Conservation (phyloP, 2,888 invertebrate genomes). For the Limnephilus lunatus region DNA sequence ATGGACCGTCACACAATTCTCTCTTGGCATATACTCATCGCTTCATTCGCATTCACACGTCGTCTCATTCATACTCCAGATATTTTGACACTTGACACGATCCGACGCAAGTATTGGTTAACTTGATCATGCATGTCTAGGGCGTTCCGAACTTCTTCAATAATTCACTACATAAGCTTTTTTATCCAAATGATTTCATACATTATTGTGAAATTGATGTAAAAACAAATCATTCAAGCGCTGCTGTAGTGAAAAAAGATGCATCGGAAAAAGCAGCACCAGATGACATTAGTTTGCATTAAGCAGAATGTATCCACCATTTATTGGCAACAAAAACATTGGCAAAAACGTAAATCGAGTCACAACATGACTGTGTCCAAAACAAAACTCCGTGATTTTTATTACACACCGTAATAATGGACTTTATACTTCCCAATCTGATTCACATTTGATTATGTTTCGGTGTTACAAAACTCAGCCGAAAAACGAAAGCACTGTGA, state of each 20-base stretch:
- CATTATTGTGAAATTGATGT: too few relatives aligned
- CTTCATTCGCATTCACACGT: too few relatives aligned
- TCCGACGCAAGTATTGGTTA: too few relatives aligned
- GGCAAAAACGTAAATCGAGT: background rate
- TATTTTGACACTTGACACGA: too few relatives aligned
- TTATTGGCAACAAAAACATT: background rate
- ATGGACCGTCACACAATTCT: too few relatives aligned
- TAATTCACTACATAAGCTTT: background rate
- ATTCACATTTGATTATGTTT: conserved; percentile 2
- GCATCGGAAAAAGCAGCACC: background rate
- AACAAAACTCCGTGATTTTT: background rate
- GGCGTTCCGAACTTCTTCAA: too few relatives aligned
- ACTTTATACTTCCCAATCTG: background rate
- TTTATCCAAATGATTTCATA: background rate
- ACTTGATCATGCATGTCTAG: too few relatives aligned
- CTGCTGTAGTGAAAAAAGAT: background rate
- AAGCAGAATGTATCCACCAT: background rate
- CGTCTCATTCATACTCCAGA: too few relatives aligned
- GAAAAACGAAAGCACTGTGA: background rate
- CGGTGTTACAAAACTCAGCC: background rate
- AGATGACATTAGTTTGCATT: background rate
- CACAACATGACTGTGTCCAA: background rate
- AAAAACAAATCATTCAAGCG: background rate
- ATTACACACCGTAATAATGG: background rate
- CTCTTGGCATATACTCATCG: too few relatives aligned